Evolutionary conservation across 2,888 invertebrate genomes (phyloP), one percentile per base, ranked within the genome.

Genomic region (Clitarchus hookeri): DNA sequence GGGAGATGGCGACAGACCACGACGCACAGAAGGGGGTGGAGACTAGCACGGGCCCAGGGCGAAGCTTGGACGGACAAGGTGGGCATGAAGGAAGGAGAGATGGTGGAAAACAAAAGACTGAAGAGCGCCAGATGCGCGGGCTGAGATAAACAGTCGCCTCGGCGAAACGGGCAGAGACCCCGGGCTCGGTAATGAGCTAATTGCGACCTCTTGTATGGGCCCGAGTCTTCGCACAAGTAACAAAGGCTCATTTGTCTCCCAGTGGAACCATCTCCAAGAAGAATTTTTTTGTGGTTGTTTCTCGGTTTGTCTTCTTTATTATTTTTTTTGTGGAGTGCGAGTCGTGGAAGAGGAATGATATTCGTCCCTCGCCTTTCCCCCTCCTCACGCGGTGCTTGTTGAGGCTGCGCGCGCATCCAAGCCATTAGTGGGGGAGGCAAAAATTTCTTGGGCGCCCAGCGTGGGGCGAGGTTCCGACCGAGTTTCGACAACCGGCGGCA

Each of bases 181-280:
- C 23, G n/a, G 23, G 23, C 16, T 19, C n/a, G n/a, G 65, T 65
- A 65, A 65, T 65, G 65, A 65, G 65, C 65, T 65, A 65, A 65
- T 65, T 65, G 65, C 48, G 48, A 48, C 65, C 65, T 65, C 65
- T n/a, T 65, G 65, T n/a, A n/a, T n/a, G n/a, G 65, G 65, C 23
- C 19, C 65, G n/a, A 23, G 65, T 65, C 65, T n/a, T n/a, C 65
- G 65, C 65, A n/a, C 19, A n/a, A n/a, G 65, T n/a, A 65, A 65
- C 65, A 65, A 65, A 65, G 65, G n/a, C 65, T n/a, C 65, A 65
- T 65, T 65, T 65, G 65, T 65, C 65, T 65, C 65, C 65, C n/a
- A 11, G 65, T 65, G 65, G 65, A 19, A 19, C 19, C 65, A 19
- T 23, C 65, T 65, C 19, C 65, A n/a, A 19, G 65, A 23, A 19